Evolutionary conservation across 1,140 invertebrate species (phyloP).

Genomic region (Sesamia nonagrioides): DNA sequence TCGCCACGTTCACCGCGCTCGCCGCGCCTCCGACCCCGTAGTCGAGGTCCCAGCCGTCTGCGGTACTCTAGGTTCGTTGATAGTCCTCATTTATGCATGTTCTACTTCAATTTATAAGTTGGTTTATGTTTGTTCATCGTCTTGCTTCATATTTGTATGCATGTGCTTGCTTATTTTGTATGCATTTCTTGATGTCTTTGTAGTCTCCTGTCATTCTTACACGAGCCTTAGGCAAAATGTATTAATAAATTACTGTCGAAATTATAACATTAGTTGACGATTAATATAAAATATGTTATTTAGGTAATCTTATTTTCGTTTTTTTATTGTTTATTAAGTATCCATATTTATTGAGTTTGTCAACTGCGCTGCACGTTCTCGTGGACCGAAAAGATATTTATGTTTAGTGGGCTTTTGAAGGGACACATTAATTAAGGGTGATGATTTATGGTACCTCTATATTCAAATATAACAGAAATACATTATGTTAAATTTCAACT

Average conservation of each 20-base stretch:
- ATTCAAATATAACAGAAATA: too few species aligned
- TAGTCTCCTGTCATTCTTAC: conserved; percentile 4
- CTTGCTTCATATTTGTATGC: conserved; percentile 33
- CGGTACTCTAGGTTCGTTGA: conserved; percentile 83
- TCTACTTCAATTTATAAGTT: not conserved
- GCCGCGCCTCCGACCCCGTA: conserved; percentile 69
- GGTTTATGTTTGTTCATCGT: conserved; percentile 34
- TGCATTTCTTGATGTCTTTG: not conserved
- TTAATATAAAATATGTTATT: too few species aligned
- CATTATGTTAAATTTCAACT: too few species aligned
- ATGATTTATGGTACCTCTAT: too few species aligned
- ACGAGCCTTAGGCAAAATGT: too few species aligned
- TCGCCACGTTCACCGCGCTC: conserved; percentile 63
- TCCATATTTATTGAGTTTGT: not conserved
- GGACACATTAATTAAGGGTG: too few species aligned
- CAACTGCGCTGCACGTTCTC: too few species aligned
- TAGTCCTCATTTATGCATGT: conserved; percentile 25
- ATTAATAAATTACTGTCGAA: not conserved
- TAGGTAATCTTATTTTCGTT: not conserved
- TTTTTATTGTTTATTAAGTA: not conserved
- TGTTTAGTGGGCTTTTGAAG: too few species aligned
- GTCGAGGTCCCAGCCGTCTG: conserved; percentile 71
- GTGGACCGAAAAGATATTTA: too few species aligned
- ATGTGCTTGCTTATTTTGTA: conserved; percentile 28
- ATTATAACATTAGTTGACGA: not conserved